Base-by-base conservation (phyloP, 2,888 invertebrate species). In the Disparrhopalites patrizii region DNA sequence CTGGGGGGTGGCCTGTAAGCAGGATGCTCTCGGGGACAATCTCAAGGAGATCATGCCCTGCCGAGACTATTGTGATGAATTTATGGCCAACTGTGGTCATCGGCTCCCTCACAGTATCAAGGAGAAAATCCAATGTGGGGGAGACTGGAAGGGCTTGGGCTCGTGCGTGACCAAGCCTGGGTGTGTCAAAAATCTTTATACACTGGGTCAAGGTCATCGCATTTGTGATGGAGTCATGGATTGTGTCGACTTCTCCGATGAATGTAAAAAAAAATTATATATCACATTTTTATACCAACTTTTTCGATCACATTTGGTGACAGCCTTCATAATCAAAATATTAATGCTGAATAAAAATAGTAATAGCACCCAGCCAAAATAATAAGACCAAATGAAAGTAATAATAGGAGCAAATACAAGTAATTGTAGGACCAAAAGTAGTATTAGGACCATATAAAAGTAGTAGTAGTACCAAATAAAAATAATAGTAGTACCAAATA, bases 171-270 rank as follows among this genome's bases (percentile, higher is more conserved):
- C 89, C 2, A 90, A 90, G 80, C 90, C 91, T 76, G 89, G 87
- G 68, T 93, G 93, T 77, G 86, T 86, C 1, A 84, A 85, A 55
- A 85, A 87, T 60, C 82, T 93, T 62, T 88, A 90, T 75, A 83
- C 85, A 30, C 84, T 86, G 73, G 91, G 90, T 0, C 80, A 90
- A 68, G 88, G 89, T 0, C 85, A 88, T 1, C 83, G 91, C 55
- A 83, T 92, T 36, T 93, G 93, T 77, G 93, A 93, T 78, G 93
- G 93, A 18, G 83, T 89, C 33, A 86, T 90, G 15, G 93, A 93
- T 79, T 93, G 93, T 79, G 85, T 88, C 15, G 90, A 91, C 80
- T 83, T 91, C 30, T 85, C 86, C 0, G 93, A 93, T 79, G 67
- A 71, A 62, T 38, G 47, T 47, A 47, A 47, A 18, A 15, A 43